These are phyloP conservation scores for Pseudotriccus pelzelni DNA, from an alignment of 2,797 vertebrate species.

Conservation along the genomic window DNA sequence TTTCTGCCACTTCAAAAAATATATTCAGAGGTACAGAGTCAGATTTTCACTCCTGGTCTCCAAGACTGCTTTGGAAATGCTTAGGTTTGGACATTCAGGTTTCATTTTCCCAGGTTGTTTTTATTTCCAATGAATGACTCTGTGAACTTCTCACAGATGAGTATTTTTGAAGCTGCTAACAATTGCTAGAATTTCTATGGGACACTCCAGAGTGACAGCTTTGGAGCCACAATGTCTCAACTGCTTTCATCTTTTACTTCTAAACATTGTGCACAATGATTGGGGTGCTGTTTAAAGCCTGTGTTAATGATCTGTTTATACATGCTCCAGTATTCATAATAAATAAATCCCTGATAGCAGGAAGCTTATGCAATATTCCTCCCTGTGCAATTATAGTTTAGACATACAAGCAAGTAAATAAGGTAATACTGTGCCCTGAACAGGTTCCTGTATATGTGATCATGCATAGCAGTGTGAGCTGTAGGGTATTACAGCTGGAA, in stretches of 20 bases:
- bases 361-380: not conserved
- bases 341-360: not conserved
- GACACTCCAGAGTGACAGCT: not conserved
- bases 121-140: not conserved
- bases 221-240: not conserved
- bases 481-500: not conserved
- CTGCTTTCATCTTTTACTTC: not conserved
- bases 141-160: not conserved
- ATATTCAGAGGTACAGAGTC: not conserved
- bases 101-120: not conserved
- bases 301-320: not conserved
- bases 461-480: not conserved
- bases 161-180: not conserved
- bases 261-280: not conserved
- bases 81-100: not conserved
- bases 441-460: not conserved
- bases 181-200: not conserved
- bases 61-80: not conserved
- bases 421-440: not conserved
- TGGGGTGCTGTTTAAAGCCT: not conserved
- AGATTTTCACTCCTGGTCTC: not conserved
- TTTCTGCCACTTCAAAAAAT: not conserved
- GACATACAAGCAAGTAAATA: not conserved
- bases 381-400: not conserved
- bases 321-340: not conserved